Base-by-base conservation (phyloP, 2,113 vertebrate genomes). In the Labeo rohita region DNA sequence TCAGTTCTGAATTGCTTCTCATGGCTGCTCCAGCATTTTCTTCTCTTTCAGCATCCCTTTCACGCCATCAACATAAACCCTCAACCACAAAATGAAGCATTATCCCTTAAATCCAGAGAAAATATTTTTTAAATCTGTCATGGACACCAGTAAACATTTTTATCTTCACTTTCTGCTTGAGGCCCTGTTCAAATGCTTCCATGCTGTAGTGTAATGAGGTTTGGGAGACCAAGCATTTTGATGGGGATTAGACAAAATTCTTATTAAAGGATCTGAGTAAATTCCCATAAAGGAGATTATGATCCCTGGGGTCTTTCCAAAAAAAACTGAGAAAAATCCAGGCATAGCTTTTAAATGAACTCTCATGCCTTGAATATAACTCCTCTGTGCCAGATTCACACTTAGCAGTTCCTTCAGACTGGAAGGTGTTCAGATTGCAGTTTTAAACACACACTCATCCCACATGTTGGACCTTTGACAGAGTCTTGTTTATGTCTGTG, bases 401-500 rank as follows among this genome's bases (percentile, higher is more conserved):
- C 59, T n/a, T 52, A 52, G 15, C 16, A 21, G 50, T 39, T 78
- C 50, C 28, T 82, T 50, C 45, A 82, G 50, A 81, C 79, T 28
- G 13, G 78, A 43, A 80, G 39, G 54, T 45, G 54, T 80, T 80
- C 18, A 34, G 59, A 47, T 63, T 28, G 12, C 43, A 34, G 45
- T 34, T 52, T 56, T 39, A 56, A 21, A 68, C 73, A 68, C 15
- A 65, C 12, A 7, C 9, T 36, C 61, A 3, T 34, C 23, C 39
- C 61, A 34, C 13, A 66, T 18, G 1, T 81, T 80, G 77, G 28
- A 43, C 77, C 13, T 59, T 45, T 63, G 77, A 11, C 36, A 80
- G 21, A n/a, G 11, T 10, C 28, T 54, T 86, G 77, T 74, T 81
- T 74, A 36, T 75, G 54, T 81, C 52, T 74, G 66, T 81, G 85